phyloP scores from a whole-genome alignment of 2,113 vertebrate species.

The Chionomys nivalis region DNA sequence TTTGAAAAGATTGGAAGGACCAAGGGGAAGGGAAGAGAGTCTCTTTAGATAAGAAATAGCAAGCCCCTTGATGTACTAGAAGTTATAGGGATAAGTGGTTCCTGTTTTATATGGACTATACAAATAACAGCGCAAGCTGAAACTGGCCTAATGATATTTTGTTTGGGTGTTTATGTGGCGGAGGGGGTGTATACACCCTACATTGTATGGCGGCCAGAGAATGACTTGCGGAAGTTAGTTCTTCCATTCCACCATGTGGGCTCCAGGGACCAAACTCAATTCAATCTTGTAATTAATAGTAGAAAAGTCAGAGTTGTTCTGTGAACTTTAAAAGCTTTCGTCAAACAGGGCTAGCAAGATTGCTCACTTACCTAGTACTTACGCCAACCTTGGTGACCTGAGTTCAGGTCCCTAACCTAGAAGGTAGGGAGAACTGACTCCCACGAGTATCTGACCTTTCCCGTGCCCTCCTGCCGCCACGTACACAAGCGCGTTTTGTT shows the following conservation, averaged over 20 bases:
- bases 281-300: neutral
- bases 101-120: neutral
- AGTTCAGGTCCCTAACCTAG: neutral
- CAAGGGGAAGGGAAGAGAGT: neutral
- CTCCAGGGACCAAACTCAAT: neutral
- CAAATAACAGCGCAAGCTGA: conserved; percentile 25
- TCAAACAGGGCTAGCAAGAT: neutral
- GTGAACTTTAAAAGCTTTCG: conserved; percentile 34
- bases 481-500: neutral
- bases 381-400: neutral
- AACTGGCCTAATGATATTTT: neutral
- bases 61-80: neutral
- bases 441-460: neutral
- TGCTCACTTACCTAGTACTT: neutral
- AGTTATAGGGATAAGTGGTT: neutral
- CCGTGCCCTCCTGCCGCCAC: neutral
- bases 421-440: neutral
- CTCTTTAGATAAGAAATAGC: conserved; percentile 44
- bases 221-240: neutral
- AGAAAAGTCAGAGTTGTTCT: conserved; percentile 30
- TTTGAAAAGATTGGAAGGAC: conserved; percentile 30
- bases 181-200: neutral
- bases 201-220: neutral
- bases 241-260: neutral
- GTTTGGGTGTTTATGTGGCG: neutral